Evolutionary conservation across 1,140 invertebrate genomes (phyloP), one percentile per base, ranked within the genome.

Genomic region (Euura saliciscinereae): DNA sequence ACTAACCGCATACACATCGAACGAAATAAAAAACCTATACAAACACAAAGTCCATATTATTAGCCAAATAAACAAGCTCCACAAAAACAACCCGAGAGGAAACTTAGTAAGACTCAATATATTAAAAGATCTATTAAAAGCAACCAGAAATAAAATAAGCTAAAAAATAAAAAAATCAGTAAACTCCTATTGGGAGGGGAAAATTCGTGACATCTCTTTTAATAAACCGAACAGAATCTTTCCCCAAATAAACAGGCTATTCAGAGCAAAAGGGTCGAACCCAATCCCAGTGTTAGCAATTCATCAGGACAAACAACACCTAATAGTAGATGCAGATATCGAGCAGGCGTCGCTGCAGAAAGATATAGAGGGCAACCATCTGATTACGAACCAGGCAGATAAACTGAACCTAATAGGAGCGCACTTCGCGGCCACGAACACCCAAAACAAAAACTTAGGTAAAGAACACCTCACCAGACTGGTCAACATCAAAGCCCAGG

Each of bases 351-450:
- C 6, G 6, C 6, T 51, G 11, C 1, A 1, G 6, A 51, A 6
- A 51, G 46, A 51, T n/a, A n/a, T n/a, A 6, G 11, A 51, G 7
- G 42, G 42, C 65, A 66, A 66, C 6, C 28, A 66, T 13, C 7
- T 66, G 6, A 7, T 73, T 59, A 67, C 28, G 2, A 6, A 66
- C 7, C 11, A 45, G 1, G 6, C 5, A 2, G 45, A 72, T 4
- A 73, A 72, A 65, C 68, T 73, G 2, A 75, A 75, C 42, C 8
- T 68, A 0, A 70, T 75, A 3, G 68, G 74, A 2, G 65, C 71
- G 2, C 44, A 45, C 43, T 72, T 72, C 13, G 71, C 72, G 51
- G 44, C 45, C 13, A 73, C 73, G 2, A 75, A 75, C 45, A 72
- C 74, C 1, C 74, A 69, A 1, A 64, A n/a, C n/a, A 66, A 65